Evolutionary conservation across 2,888 invertebrate genomes (phyloP).

Genomic region (Mystacides longicornis): DNA sequence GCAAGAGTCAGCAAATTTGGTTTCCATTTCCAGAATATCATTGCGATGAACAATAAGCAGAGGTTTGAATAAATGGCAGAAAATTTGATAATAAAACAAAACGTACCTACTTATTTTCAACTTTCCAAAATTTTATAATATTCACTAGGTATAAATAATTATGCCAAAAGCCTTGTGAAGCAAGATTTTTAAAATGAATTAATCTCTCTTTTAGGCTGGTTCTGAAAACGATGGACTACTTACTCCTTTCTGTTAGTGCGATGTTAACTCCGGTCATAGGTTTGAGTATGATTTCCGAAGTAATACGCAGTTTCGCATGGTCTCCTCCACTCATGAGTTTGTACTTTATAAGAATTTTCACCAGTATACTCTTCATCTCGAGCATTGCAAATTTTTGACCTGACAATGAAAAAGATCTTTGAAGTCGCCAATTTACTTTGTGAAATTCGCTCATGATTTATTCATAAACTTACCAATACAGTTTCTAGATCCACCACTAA

Average conservation of each 20-base stretch:
- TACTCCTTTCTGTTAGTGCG: conserved; percentile 36
- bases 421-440: neutral
- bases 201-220: too few relatives aligned
- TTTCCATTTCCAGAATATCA: too few relatives aligned
- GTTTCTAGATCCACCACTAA: conserved; percentile 25
- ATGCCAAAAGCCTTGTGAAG: too few relatives aligned
- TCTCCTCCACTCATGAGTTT: conserved; percentile 23
- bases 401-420: conserved; percentile 12
- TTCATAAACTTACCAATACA: conserved; percentile 18
- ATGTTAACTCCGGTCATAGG: conserved; percentile 46
- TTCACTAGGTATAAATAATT: too few relatives aligned
- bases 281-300: conserved; percentile 14
- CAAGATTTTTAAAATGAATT: too few relatives aligned
- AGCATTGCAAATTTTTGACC: conserved; percentile 35
- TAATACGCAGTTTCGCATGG: neutral
- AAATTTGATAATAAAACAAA: too few relatives aligned
- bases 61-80: too few relatives aligned
- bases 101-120: too few relatives aligned
- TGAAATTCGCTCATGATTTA: neutral
- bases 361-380: conserved; percentile 32
- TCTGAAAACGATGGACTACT: too few relatives aligned
- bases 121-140: too few relatives aligned
- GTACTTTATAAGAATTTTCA: conserved; percentile 32
- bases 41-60: too few relatives aligned
- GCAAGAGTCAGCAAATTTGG: too few relatives aligned